phyloP scores from a whole-genome alignment of 2,113 vertebrate species.

The Rhynchomys soricoides region DNA sequence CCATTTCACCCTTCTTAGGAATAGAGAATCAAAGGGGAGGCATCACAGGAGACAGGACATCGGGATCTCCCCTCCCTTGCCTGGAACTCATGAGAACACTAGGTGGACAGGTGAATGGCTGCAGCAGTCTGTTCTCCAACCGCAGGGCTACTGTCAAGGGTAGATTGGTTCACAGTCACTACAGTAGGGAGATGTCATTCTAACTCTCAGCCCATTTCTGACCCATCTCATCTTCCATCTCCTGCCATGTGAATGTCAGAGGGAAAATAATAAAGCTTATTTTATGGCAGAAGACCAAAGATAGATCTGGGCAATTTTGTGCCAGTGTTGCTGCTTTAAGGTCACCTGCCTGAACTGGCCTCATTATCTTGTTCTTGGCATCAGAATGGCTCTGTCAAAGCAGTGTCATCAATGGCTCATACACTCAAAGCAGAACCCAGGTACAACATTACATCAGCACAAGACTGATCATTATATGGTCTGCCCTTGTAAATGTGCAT shows the following conservation, averaged over 20 bases:
- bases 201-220: not conserved
- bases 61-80: too few relatives aligned
- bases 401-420: conserved; percentile 19
- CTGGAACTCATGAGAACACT: not conserved
- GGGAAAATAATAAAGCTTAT: not conserved
- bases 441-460: conserved; percentile 40
- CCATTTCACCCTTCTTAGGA: not conserved
- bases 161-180: not conserved
- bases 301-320: not conserved
- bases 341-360: not conserved
- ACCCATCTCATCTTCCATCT: not conserved
- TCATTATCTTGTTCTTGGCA: not conserved
- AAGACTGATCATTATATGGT: not conserved
- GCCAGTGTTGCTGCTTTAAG: conserved; percentile 8
- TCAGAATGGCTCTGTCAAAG: conserved; percentile 15
- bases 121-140: not conserved
- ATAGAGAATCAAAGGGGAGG: not conserved
- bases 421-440: conserved; percentile 39
- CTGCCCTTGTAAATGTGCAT: conserved; percentile 51
- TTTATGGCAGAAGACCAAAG: not conserved
- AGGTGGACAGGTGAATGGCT: not conserved
- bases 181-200: not conserved
- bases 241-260: not conserved
- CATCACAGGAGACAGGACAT: not conserved
- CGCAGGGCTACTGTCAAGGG: not conserved